These are phyloP conservation scores for Thysanoteuthis rhombus DNA, from an alignment of 2,888 invertebrate species.

Conservation along the genomic window DNA sequence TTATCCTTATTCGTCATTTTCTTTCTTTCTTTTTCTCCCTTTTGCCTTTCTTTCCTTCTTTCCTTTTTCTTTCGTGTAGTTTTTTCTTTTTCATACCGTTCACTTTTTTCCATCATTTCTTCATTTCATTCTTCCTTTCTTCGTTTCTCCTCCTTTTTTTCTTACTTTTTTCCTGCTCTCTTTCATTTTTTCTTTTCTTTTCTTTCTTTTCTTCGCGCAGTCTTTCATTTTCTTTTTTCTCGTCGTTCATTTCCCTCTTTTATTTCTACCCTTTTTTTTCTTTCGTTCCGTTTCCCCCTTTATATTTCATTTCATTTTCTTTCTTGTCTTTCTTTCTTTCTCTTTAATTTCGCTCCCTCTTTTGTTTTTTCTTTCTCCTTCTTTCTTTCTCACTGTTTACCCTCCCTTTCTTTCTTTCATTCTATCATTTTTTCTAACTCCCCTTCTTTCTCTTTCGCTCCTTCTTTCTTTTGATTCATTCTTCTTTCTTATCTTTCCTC, in stretches of 20 bases:
- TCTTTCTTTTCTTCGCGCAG: neutral
- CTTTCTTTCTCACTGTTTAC: neutral
- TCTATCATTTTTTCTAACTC: too few species aligned
- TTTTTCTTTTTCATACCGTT: neutral
- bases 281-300: neutral
- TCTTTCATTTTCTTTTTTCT: neutral
- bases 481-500: too few species aligned
- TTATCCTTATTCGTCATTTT: too few species aligned
- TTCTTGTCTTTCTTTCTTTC: neutral
- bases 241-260: neutral
- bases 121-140: too few species aligned
- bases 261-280: neutral
- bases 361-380: neutral
- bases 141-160: too few species aligned
- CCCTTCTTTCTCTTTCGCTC: too few species aligned
- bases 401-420: too few species aligned
- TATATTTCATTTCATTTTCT: too few species aligned
- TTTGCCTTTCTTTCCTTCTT: neutral
- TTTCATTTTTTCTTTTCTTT: neutral
- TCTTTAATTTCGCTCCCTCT: accelerated
- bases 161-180: too few species aligned
- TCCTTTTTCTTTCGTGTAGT: neutral
- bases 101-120: too few species aligned
- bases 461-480: too few species aligned
- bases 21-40: too few species aligned